phyloP scores from a whole-genome alignment of 2,113 vertebrate genomes.

The Macaca fascicularis region T2T-MFA8v1.1 NC_088387.1:82752001-82752500 shows the following conservation, averaged over 20 bases:
- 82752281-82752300: neutral
- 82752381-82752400: neutral
- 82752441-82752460: neutral
- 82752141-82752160: neutral
- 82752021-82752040: neutral
- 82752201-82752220: neutral
- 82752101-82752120: neutral
- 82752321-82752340: neutral
- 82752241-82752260: neutral
- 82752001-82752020: slow-evolving; percentile 31
- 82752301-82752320: neutral
- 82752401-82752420: neutral
- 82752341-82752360: neutral
- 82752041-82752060: neutral
- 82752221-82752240: neutral
- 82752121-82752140: neutral
- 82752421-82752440: neutral
- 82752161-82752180: neutral
- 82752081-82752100: neutral
- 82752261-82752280: neutral
- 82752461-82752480: neutral
- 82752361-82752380: neutral
- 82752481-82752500: neutral
- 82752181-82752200: neutral
- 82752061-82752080: neutral